Evolutionary conservation across 2,888 invertebrate genomes (phyloP).

Genomic region (Drosophila pseudotalamancana): DNA sequence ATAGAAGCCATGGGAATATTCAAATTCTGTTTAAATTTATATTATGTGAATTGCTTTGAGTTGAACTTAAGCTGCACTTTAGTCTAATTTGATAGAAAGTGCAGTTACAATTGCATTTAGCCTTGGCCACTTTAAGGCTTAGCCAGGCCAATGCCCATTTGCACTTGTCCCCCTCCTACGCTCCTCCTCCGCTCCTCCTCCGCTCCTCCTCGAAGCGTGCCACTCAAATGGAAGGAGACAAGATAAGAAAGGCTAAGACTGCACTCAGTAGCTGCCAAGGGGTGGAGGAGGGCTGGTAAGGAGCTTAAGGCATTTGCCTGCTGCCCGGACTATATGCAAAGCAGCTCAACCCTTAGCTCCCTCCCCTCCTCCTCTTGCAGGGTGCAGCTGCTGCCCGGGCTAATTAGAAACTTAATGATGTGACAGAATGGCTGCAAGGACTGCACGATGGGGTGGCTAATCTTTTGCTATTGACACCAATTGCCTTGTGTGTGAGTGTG

Average conservation of each 20-base stretch:
- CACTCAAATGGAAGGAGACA: constrained; percentile 26
- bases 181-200: too few relatives aligned
- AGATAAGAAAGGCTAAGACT: constrained; percentile 41
- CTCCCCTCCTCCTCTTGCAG: neutral
- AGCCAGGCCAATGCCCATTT: constrained; percentile 5
- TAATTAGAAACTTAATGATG: constrained; percentile 66
- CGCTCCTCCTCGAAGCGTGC: constrained; percentile 8
- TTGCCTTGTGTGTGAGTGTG: constrained; percentile 9
- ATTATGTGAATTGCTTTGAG: neutral
- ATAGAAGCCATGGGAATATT: neutral
- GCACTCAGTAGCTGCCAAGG: constrained; percentile 34
- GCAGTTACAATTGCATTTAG: constrained; percentile 13
- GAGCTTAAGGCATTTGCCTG: constrained; percentile 36
- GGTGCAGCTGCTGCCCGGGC: constrained; percentile 31
- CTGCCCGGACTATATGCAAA: constrained; percentile 49
- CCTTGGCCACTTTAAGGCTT: constrained; percentile 13
- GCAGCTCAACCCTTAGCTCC: constrained; percentile 13
- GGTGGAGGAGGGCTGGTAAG: constrained; percentile 12
- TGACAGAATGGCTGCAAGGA: constrained; percentile 52
- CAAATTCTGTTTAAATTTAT: neutral
- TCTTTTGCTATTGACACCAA: constrained; percentile 31
- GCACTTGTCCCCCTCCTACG: too few relatives aligned
- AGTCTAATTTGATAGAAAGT: neutral
- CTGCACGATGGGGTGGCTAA: constrained; percentile 21
- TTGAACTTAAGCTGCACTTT: neutral